Base-by-base conservation (phyloP, 2,113 vertebrate species). In the Capreolus pygargus region DNA sequence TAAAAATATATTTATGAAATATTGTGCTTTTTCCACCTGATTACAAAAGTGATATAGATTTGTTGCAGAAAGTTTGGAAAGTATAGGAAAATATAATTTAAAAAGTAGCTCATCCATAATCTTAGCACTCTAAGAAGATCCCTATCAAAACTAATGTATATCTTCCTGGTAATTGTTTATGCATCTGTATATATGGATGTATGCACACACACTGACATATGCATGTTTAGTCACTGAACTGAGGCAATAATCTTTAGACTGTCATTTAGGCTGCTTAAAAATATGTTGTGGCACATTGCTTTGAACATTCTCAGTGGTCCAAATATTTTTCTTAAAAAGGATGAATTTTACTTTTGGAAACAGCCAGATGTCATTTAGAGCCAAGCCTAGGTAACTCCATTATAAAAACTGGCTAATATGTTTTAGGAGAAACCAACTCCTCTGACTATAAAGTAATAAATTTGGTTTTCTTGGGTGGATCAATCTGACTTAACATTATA, bases 1-100 rank as follows among this genome's bases (percentile, higher is more conserved):
- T 87, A 76, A 89, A 94, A 97, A 64, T 57, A 87, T 28, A 94
- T 86, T 83, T 97, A 79, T 97, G 89, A 96, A 96, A 93, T 89
- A 95, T 92, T 82, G 78, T 92, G 28, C 3, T 5, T 28, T n/a
- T 79, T 27, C 36, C 27, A 27, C 25, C 10, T 39, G 76, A 86
- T 89, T 70, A n/a, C 7, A 94, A 81, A 86, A 83, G 33, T 96
- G 79, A 25, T 30, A 36, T 81, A 74, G 55, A 16, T 16, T 86
- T 95, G 39, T 91, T 97, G 39, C 25, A 86, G 36, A 86, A 96
- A 93, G 84, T 97, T 95, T 95, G 9, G 45, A 70, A 91, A 74
- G 52, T 30, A 95, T 5, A 93, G 67, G n/a, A 92, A 93, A 95
- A 76, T 12, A 78, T 27, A 90, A 87, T 83, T 89, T 3, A 96